Evolutionary conservation across 2,888 invertebrate species (phyloP), one percentile per base, ranked within the genome.

Genomic region (Apamea crenata): DNA sequence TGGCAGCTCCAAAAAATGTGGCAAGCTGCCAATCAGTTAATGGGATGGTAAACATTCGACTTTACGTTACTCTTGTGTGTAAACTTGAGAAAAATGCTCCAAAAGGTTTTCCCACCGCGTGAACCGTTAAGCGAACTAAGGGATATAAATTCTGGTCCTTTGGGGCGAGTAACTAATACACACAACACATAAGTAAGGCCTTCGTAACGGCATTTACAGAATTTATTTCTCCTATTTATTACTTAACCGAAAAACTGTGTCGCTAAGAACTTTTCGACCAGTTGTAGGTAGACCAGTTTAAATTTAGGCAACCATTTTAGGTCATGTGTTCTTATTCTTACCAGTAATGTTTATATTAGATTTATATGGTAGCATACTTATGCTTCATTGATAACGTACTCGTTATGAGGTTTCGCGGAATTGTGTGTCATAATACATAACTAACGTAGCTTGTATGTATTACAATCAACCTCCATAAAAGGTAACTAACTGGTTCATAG

Each of bases 111-210:
- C 18, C 16, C 63, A 65, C 74, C 18, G 25, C 53, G 25, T 29
- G 44, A 71, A 59, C 63, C 76, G 32, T 56, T 74, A 84, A 80
- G n/a, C 5, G 61, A 74, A 74, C 77, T 84, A 65, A 76, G 67
- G 80, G 65, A 70, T 44, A 87, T 65, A 73, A 84, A 80, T 74
- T 74, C 53, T 53, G 56, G 50, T 63, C 85, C 77, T 66, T 72
- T 21, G 87, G 68, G 87, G 18, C 87, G 61, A 66, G 36, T 80
- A 75, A 79, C 63, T 67, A 74, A 77, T 44, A 47, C 21, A n/a
- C 63, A 74, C 40, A 75, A 74, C 61, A 71, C 63, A 77, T 66
- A 66, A 81, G 74, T 77, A 70, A 68, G n/a, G 66, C 65, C 65
- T 66, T 47, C 44, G 29, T 63, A 75, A 63, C 59, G 74, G 32